Conservation (phyloP, 2,888 invertebrate genomes). For the Parnassius smintheus region DNA sequence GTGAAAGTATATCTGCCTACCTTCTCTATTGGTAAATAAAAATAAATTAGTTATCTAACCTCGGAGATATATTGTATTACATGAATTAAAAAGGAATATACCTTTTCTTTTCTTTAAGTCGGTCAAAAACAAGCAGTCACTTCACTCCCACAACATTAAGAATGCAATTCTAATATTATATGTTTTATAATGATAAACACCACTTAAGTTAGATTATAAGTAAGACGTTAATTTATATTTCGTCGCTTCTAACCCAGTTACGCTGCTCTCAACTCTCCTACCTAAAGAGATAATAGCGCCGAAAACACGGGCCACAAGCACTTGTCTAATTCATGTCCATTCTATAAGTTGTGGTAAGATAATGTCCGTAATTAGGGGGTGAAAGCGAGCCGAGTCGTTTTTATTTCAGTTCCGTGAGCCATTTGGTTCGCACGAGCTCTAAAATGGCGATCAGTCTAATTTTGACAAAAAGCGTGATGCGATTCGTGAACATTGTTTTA, state of each 20-base stretch:
- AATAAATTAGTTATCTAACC: too few relatives aligned
- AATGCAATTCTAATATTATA: too few relatives aligned
- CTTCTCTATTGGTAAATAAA: too few relatives aligned
- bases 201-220: background rate
- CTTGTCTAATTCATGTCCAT: conserved; percentile 14
- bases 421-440: conserved; percentile 27
- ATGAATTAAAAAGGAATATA: too few relatives aligned
- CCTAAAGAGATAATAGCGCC: conserved; percentile 14
- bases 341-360: conserved; percentile 13
- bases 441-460: conserved; percentile 20
- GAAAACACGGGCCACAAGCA: conserved; percentile 11
- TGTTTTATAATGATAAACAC: background rate
- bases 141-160: too few relatives aligned
- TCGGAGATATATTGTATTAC: too few relatives aligned
- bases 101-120: too few relatives aligned
- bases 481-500: conserved; percentile 17
- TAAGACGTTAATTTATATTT: conserved; percentile 7
- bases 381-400: conserved; percentile 23
- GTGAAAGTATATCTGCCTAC: too few relatives aligned
- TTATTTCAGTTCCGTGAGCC: conserved; percentile 25
- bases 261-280: conserved; percentile 8
- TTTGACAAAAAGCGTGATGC: conserved; percentile 24
- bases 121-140: too few relatives aligned
- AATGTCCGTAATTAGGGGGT: conserved; percentile 24
- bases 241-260: conserved; percentile 16